Evolutionary conservation across 2,113 vertebrate genomes (phyloP).

Genomic region (Marcusenius ussheri): DNA sequence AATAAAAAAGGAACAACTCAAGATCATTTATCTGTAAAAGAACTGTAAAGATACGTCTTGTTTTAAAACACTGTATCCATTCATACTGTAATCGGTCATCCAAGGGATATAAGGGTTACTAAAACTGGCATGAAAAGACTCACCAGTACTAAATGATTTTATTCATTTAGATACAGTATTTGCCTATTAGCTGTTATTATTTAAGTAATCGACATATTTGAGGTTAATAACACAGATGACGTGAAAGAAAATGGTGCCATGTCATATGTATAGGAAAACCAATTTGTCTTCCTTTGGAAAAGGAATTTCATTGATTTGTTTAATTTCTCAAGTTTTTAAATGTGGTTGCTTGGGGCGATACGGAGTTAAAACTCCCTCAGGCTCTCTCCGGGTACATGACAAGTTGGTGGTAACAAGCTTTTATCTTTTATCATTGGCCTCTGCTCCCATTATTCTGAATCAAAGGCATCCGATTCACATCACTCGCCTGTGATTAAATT

Average conservation of each 20-base stretch:
- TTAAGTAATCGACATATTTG: neutral
- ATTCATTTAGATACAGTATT: neutral
- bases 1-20: neutral
- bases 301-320: slow-evolving; percentile 38
- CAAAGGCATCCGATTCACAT: slow-evolving; percentile 39
- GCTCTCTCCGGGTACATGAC: slow-evolving; percentile 35
- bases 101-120: neutral
- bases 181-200: neutral
- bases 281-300: slow-evolving; percentile 36
- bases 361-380: slow-evolving; percentile 46
- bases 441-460: slow-evolving; percentile 47
- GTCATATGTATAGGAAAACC: neutral
- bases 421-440: slow-evolving; percentile 36
- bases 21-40: neutral
- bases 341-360: slow-evolving; percentile 34
- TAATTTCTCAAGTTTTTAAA: slow-evolving; percentile 25
- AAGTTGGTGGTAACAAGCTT: slow-evolving; percentile 37
- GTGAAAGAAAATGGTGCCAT: neutral
- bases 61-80: neutral
- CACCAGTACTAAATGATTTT: neutral
- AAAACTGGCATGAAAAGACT: neutral
- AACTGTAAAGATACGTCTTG: neutral
- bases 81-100: neutral
- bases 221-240: neutral
- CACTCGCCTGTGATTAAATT: slow-evolving; percentile 50